phyloP scores from a whole-genome alignment of 2,113 vertebrate species.

The Amblyopsis rosae region DNA sequence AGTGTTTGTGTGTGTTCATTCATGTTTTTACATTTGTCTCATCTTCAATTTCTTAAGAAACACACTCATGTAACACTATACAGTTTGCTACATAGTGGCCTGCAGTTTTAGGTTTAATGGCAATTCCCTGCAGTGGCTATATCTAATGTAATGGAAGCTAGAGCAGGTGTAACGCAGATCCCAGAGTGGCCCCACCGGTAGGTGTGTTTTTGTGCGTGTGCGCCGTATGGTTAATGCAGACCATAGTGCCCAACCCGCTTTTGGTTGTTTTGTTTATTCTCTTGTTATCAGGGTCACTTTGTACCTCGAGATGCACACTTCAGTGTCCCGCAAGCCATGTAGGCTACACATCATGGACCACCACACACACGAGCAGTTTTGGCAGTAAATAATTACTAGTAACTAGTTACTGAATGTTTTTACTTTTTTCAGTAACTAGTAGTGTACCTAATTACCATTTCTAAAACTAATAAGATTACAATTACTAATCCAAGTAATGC shows the following conservation, averaged over 20 bases:
- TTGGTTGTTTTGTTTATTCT: conserved; percentile 3
- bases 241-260: conserved; percentile 61
- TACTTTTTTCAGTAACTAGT: no score
- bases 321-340: conserved; percentile 41
- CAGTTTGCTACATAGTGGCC: conserved; percentile 5
- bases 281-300: conserved; percentile 64
- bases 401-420: no score
- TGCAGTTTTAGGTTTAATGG: conserved; percentile 28
- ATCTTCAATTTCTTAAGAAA: neutral
- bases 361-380: conserved; percentile 39
- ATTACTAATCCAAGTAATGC: no score
- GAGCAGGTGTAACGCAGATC: conserved; percentile 22
- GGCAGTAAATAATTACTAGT: no score
- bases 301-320: conserved; percentile 63
- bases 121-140: conserved; percentile 20
- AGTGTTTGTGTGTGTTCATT: neutral
- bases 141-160: conserved; percentile 19
- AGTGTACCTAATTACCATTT: no score
- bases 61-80: neutral
- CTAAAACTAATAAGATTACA: no score
- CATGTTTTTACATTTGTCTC: neutral
- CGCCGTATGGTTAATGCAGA: conserved; percentile 17
- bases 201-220: neutral
- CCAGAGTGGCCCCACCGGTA: conserved; percentile 20
- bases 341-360: conserved; percentile 38